These are phyloP conservation scores for Pseudorasbora parva DNA, from an alignment of 2,113 vertebrate genomes.

Conservation along the genomic window DNA sequence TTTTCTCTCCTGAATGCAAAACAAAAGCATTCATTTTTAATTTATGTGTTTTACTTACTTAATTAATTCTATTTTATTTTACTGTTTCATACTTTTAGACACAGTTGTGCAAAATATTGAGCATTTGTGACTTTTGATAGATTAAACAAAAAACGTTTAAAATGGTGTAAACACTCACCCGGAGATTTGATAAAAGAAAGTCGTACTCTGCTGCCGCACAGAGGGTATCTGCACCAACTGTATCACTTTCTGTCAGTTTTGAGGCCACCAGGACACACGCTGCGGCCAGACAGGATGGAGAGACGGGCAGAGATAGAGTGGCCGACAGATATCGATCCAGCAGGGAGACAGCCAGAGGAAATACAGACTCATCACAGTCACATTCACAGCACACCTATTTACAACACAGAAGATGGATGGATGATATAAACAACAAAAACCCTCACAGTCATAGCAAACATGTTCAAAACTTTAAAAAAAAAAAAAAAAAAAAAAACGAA, in stretches of 20 bases:
- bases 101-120: too few species aligned
- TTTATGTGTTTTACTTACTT: too few species aligned
- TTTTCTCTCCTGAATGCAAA: too few species aligned
- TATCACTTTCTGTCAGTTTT: constrained; percentile 76
- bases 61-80: not conserved
- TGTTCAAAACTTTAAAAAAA: not conserved
- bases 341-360: constrained; percentile 77
- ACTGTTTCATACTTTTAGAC: not conserved
- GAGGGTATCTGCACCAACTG: constrained; percentile 67
- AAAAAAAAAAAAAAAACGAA: not conserved
- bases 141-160: not conserved
- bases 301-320: constrained; percentile 67
- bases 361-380: constrained; percentile 76
- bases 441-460: too few species aligned
- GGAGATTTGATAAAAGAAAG: constrained; percentile 69
- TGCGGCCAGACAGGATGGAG: constrained; percentile 71
- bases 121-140: not conserved
- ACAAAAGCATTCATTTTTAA: too few species aligned
- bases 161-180: constrained; percentile 66
- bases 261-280: constrained; percentile 80
- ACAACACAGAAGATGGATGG: not conserved
- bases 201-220: constrained; percentile 74
- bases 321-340: constrained; percentile 77
- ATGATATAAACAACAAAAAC: not conserved
- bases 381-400: constrained; percentile 79